Base-by-base conservation (phyloP, 1,140 invertebrate genomes). In the Solenopsis fugax region DNA sequence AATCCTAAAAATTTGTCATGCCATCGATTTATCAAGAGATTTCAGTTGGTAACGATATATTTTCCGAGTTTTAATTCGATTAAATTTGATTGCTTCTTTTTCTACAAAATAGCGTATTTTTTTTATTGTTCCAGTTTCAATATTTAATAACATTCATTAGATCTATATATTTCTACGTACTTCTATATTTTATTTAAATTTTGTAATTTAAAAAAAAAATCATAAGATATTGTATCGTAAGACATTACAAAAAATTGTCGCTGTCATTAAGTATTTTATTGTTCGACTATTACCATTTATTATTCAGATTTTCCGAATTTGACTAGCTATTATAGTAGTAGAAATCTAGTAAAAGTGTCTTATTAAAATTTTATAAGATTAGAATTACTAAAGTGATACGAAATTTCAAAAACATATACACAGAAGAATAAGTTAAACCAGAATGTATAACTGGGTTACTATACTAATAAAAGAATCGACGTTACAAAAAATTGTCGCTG, bases 371-470 rank as follows among this genome's bases (percentile, higher is more conserved):
- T 18, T 41, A n/a, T 7, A 77, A 6, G 5, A 67, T 67, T 80
- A 21, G n/a, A 76, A 16, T 37, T 37, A 34, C n/a, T n/a, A n/a
- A n/a, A n/a, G n/a, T n/a, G n/a, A 13, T 48, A 13, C 24, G 29
- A 73, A 58, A 82, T 82, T 82, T 58, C 18, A 58, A 2, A 37
- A 60, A 60, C 56, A 75, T 1, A 37, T 34, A 60, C 56, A 75
- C 1, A n/a, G 2, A 4, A 41, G 16, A n/a, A n/a, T n/a, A n/a
- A n/a, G n/a, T n/a, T n/a, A n/a, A n/a, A n/a, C n/a, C n/a, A n/a
- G n/a, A n/a, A n/a, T n/a, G n/a, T n/a, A n/a, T n/a, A n/a, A n/a
- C n/a, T n/a, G n/a, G n/a, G n/a, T n/a, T n/a, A n/a, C n/a, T n/a
- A n/a, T n/a, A n/a, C n/a, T n/a, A n/a, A n/a, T n/a, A n/a, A n/a